Evolutionary conservation across 2,797 vertebrate genomes (phyloP).

Genomic region (Odontamblyopus lacepedii): DNA sequence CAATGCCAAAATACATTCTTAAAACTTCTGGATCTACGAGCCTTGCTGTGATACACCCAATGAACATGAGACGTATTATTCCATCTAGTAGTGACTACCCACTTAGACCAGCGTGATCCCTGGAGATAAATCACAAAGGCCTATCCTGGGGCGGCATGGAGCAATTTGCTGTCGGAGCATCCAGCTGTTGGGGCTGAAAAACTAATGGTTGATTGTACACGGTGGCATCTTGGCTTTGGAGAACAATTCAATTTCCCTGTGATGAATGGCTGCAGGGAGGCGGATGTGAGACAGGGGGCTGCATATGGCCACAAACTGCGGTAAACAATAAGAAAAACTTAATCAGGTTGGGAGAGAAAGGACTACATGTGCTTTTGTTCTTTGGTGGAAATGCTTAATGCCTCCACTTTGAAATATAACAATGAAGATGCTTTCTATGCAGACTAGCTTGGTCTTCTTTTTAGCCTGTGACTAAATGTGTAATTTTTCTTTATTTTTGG

Average conservation of each 20-base stretch:
- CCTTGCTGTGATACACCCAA: constrained; percentile 9
- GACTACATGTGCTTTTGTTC: constrained; percentile 21
- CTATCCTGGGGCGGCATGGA: constrained; percentile 47
- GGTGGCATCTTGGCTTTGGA: constrained; percentile 65
- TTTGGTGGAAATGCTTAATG: constrained; percentile 21
- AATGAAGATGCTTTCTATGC: constrained; percentile 1
- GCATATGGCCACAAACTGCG: constrained; percentile 34
- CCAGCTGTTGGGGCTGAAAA: constrained; percentile 69
- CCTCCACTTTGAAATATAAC: neutral
- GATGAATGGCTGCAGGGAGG: constrained; percentile 70
- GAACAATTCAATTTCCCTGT: constrained; percentile 76
- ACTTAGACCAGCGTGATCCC: constrained; percentile 58
- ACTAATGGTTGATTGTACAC: constrained; percentile 68
- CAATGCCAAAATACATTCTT: constrained; percentile 3
- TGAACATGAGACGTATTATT: constrained; percentile 37
- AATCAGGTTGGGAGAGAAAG: constrained; percentile 33
- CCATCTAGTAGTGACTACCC: constrained; percentile 42
- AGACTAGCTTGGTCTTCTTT: neutral
- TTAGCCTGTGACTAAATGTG: neutral
- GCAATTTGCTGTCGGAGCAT: constrained; percentile 64
- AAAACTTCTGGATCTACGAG: constrained; percentile 6
- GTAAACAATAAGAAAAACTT: constrained; percentile 32
- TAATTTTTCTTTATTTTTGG: neutral
- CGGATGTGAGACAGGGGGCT: constrained; percentile 49
- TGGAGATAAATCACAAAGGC: constrained; percentile 71